A percentile compares a stretch with the other conserved stretches of the same genome.
phyloP scores from a whole-genome alignment of 2,888 invertebrate genomes.

The Alsophila aescularia region DNA sequence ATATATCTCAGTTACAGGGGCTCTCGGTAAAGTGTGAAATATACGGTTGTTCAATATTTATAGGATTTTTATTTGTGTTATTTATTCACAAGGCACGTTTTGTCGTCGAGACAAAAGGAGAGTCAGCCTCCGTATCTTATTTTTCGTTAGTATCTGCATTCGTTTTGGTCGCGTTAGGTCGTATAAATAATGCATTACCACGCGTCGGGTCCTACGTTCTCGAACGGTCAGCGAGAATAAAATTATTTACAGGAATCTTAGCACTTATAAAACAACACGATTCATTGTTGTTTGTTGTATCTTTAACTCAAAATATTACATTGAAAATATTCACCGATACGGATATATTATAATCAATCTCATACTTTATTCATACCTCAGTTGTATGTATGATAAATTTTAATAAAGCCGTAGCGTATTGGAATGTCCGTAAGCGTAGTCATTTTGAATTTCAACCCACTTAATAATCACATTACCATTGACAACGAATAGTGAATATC shows the following conservation, averaged over 20 bases:
- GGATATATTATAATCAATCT: slow-evolving; percentile 41
- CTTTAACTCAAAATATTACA: slow-evolving; percentile 30
- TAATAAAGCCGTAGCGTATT: slow-evolving; percentile 26
- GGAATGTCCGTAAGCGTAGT: slow-evolving; percentile 21
- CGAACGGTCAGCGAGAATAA: slow-evolving; percentile 62
- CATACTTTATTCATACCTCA: slow-evolving; percentile 37
- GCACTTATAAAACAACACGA: slow-evolving; percentile 58
- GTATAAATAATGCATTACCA: slow-evolving; percentile 84
- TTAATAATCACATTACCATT: slow-evolving; percentile 21
- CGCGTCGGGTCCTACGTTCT: slow-evolving; percentile 67
- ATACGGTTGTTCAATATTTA: slow-evolving; percentile 81
- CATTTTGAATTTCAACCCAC: slow-evolving; percentile 19
- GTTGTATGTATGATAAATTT: slow-evolving; percentile 35
- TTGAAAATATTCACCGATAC: slow-evolving; percentile 34
- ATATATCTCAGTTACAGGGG: slow-evolving; percentile 75
- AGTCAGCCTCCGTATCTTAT: slow-evolving; percentile 65
- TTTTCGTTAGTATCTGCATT: slow-evolving; percentile 81
- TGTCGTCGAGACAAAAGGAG: slow-evolving; percentile 72
- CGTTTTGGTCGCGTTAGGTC: slow-evolving; percentile 78
- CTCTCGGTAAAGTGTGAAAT: slow-evolving; percentile 78
- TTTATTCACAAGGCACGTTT: slow-evolving; percentile 79
- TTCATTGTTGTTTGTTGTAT: slow-evolving; percentile 41
- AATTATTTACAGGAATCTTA: slow-evolving; percentile 67
- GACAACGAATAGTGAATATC: slow-evolving; percentile 11
- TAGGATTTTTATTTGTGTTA: slow-evolving; percentile 80